Percentiles rank a stretch among this genome's conserved stretches.
These are phyloP conservation scores for Drosophila kambysellisi DNA, from an alignment of 2,888 invertebrate species.

Conservation along the genomic window DNA sequence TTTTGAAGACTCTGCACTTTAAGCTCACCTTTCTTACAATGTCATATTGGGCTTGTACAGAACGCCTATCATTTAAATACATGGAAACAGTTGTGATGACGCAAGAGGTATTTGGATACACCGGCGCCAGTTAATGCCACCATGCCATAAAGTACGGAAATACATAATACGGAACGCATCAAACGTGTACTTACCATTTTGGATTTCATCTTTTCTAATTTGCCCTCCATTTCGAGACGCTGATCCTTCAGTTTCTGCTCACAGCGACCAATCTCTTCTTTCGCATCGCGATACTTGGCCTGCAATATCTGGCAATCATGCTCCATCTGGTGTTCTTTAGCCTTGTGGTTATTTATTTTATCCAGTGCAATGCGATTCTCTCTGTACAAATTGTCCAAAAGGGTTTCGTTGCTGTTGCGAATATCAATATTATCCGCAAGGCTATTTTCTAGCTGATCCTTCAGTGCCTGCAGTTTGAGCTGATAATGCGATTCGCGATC, in stretches of 20 bases:
- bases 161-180: conserved; percentile 14
- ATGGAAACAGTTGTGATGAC: not conserved
- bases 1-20: not conserved
- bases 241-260: conserved; percentile 83
- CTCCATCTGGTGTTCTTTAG: conserved; percentile 30
- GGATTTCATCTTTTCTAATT: conserved; percentile 91
- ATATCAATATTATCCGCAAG: conserved; percentile 3
- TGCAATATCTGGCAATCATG: conserved; percentile 81
- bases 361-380: not conserved
- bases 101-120: not conserved
- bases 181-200: conserved; percentile 89
- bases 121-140: conserved; percentile 1
- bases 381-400: not conserved
- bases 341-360: not conserved
- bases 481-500: conserved; percentile 41
- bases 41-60: conserved; percentile 2
- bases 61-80: not conserved
- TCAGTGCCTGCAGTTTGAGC: conserved; percentile 48
- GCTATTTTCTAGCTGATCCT: conserved; percentile 51
- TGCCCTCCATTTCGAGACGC: conserved; percentile 89
- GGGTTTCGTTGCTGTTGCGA: conserved; percentile 2
- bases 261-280: conserved; percentile 61
- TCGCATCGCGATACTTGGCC: conserved; percentile 83
- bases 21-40: not conserved
- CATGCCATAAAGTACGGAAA: conserved; percentile 4